Percentiles rank a stretch among this genome's conserved stretches.
Conservation (phyloP, 2,113 vertebrate genomes). For the Mastomys natalensis region DNA sequence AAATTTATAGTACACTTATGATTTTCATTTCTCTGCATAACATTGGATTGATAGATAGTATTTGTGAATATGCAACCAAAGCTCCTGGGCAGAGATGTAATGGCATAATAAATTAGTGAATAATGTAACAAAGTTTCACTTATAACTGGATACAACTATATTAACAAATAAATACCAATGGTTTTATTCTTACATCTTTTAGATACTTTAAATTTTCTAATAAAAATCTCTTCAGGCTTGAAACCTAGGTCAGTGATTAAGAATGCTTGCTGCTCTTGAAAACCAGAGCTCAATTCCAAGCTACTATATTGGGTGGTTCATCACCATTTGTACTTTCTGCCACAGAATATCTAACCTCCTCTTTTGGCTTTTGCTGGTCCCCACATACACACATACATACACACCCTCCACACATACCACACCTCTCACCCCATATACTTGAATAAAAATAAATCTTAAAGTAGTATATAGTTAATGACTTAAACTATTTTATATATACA, state of each 20-base stretch:
- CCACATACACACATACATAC: neutral
- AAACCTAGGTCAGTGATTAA: neutral
- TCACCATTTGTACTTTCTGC: neutral
- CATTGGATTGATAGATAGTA: too few relatives aligned
- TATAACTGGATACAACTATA: too few relatives aligned
- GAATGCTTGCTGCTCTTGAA: neutral
- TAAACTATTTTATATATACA: slow-evolving; percentile 20
- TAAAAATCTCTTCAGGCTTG: too few relatives aligned
- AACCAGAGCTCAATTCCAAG: neutral
- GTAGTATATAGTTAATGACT: slow-evolving; percentile 1
- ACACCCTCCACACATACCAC: neutral
- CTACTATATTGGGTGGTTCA: neutral
- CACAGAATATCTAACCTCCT: neutral
- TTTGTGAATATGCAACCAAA: too few relatives aligned
- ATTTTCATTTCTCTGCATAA: too few relatives aligned
- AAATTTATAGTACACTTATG: too few relatives aligned
- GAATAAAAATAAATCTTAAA: neutral
- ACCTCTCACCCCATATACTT: neutral
- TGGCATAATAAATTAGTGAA: too few relatives aligned
- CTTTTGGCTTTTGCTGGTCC: neutral
- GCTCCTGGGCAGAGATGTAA: too few relatives aligned
- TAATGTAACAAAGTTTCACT: too few relatives aligned
- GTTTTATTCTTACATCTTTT: too few relatives aligned
- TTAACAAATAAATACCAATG: too few relatives aligned
- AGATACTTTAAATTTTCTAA: too few relatives aligned